A percentile compares a stretch with the other conserved stretches of the same genome.
phyloP scores from a whole-genome alignment of 2,113 vertebrate genomes.

The Hucho hucho region DNA sequence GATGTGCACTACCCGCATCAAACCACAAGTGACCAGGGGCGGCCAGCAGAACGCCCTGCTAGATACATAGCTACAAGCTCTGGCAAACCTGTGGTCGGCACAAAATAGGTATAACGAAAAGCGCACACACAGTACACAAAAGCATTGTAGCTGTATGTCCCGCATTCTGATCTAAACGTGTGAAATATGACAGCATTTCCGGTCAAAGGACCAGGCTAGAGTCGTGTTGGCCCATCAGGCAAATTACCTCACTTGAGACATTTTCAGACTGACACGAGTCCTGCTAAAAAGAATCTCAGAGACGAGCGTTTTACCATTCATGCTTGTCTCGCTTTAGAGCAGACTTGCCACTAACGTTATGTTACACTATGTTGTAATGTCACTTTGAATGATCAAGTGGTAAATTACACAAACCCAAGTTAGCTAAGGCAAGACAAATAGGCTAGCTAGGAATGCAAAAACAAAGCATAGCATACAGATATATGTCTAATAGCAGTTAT shows the following conservation, averaged over 20 bases:
- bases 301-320: conserved; percentile 18
- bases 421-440: not conserved
- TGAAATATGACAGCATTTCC: not conserved
- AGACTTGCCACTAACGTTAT: not conserved
- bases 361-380: not conserved
- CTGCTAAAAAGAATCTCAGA: conserved; percentile 19
- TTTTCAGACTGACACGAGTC: not conserved
- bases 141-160: not conserved
- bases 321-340: not conserved
- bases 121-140: not conserved
- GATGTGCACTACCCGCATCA: not conserved
- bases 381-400: not conserved
- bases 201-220: not conserved
- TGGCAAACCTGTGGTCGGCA: not conserved
- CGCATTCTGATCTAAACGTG: not conserved
- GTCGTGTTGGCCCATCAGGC: not conserved
- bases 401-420: not conserved
- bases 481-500: too few species aligned
- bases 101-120: not conserved
- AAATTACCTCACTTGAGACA: not conserved
- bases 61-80: not conserved
- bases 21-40: not conserved
- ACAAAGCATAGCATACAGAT: too few species aligned
- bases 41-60: not conserved
- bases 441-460: too few species aligned